Percentiles rank a stretch among this genome's conserved stretches.
phyloP scores from a whole-genome alignment of 2,797 vertebrate genomes.

The Peromyscus aztecus region DNA sequence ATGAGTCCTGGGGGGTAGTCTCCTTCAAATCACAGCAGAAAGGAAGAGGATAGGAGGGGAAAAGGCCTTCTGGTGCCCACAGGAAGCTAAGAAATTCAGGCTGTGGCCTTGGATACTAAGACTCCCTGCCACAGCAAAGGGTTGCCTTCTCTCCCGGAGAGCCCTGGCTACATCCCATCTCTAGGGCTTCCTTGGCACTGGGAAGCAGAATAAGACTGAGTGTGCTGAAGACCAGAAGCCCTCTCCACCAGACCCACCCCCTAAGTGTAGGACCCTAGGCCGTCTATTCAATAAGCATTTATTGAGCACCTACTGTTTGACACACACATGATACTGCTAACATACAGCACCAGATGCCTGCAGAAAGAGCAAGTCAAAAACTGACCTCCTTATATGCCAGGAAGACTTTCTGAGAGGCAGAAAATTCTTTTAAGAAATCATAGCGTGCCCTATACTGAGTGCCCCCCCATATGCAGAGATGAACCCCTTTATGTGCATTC shows the following conservation, averaged over 20 bases:
- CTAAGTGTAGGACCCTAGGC: background rate
- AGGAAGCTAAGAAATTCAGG: background rate
- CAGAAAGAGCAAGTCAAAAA: background rate
- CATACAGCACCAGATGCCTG: background rate
- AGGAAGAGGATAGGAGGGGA: background rate
- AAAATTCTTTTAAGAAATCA: background rate
- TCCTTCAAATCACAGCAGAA: background rate
- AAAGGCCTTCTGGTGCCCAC: background rate
- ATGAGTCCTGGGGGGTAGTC: background rate
- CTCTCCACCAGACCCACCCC: background rate
- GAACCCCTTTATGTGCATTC: background rate
- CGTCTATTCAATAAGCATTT: background rate
- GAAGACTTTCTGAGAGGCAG: background rate
- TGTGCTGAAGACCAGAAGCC: background rate
- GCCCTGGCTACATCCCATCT: background rate
- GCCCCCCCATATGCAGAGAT: background rate
- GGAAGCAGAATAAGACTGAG: background rate
- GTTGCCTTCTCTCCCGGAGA: background rate
- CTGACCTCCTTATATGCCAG: background rate
- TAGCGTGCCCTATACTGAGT: background rate
- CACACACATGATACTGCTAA: background rate
- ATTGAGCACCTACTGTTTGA: background rate
- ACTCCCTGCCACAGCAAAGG: background rate
- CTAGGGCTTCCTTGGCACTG: background rate
- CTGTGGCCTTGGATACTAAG: background rate